A percentile compares a stretch with the other conserved stretches of the same genome.
These are phyloP conservation scores for Drosophila tripunctata DNA, from an alignment of 2,888 invertebrate genomes.

Conservation along the genomic window DNA sequence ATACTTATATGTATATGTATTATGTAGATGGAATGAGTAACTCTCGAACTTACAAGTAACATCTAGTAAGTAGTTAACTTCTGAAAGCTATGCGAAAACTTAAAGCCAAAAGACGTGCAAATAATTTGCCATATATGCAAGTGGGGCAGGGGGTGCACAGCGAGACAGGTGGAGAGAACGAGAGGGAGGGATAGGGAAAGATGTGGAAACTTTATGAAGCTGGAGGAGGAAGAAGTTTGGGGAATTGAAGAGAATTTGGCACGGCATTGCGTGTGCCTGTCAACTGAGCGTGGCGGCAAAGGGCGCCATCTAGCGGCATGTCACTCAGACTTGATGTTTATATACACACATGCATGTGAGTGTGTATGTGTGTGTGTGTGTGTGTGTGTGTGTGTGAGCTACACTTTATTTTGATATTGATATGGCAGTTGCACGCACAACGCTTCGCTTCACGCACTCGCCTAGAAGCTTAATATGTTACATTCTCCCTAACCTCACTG, in stretches of 20 bases:
- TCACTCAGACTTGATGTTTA: constrained; percentile 42
- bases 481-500: background rate
- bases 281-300: constrained; percentile 21
- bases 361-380: constrained; percentile 5
- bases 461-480: constrained; percentile 32
- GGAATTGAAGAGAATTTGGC: constrained; percentile 20
- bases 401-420: constrained; percentile 66
- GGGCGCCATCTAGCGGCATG: constrained; percentile 54
- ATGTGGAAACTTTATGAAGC: background rate
- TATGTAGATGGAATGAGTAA: background rate
- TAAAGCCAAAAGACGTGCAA: constrained; percentile 51
- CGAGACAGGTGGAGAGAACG: background rate
- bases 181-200: too few relatives aligned
- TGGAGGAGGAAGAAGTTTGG: background rate
- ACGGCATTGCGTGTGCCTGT: constrained; percentile 42
- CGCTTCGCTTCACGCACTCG: constrained; percentile 48
- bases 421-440: constrained; percentile 76
- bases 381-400: constrained; percentile 11
- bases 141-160: too few relatives aligned
- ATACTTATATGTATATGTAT: too few relatives aligned
- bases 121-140: constrained; percentile 45
- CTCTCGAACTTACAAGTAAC: background rate
- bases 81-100: constrained; percentile 30
- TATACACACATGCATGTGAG: constrained; percentile 4
- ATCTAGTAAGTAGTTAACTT: constrained; percentile 26